phyloP scores from a whole-genome alignment of 1,140 invertebrate genomes.

The Thaumetopoea pityocampa region DNA sequence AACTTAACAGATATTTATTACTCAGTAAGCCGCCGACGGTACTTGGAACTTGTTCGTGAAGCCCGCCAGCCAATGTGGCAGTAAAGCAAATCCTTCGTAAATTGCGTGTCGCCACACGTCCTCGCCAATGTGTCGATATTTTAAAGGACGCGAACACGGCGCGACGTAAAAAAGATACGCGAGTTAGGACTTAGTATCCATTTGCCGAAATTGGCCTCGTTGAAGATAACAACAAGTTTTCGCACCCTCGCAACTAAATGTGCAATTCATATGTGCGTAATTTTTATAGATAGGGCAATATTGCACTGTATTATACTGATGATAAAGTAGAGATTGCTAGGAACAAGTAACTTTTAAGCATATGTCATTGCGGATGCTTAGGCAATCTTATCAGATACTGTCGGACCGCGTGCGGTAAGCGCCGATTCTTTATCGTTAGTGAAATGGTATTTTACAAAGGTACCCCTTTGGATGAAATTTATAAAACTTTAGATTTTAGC shows the following conservation, averaged over 20 bases:
- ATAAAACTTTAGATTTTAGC: too few relatives aligned
- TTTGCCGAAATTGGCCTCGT: constrained; percentile 72
- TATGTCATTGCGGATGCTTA: constrained; percentile 53
- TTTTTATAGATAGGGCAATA: constrained; percentile 8
- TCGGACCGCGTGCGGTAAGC: constrained; percentile 40
- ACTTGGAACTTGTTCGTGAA: too few relatives aligned
- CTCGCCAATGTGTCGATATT: constrained; percentile 56
- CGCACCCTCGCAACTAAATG: constrained; percentile 70
- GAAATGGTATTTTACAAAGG: constrained; percentile 11
- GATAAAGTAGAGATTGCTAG: not conserved
- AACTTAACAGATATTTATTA: too few relatives aligned
- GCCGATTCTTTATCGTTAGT: constrained; percentile 30
- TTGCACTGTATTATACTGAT: not conserved
- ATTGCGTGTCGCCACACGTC: constrained; percentile 54
- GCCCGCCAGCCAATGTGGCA: too few relatives aligned
- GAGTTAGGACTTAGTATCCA: constrained; percentile 73
- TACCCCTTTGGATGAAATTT: too few relatives aligned
- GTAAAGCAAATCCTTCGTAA: constrained; percentile 68
- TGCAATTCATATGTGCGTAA: constrained; percentile 67
- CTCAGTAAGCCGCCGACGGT: too few relatives aligned
- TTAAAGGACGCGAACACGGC: constrained; percentile 55
- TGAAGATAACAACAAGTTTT: constrained; percentile 73
- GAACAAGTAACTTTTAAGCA: constrained; percentile 27
- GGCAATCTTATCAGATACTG: constrained; percentile 48
- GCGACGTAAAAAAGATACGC: constrained; percentile 65